These are phyloP conservation scores for Drosophila algonquin DNA, from an alignment of 2,888 invertebrate genomes.

Conservation along the genomic window DNA sequence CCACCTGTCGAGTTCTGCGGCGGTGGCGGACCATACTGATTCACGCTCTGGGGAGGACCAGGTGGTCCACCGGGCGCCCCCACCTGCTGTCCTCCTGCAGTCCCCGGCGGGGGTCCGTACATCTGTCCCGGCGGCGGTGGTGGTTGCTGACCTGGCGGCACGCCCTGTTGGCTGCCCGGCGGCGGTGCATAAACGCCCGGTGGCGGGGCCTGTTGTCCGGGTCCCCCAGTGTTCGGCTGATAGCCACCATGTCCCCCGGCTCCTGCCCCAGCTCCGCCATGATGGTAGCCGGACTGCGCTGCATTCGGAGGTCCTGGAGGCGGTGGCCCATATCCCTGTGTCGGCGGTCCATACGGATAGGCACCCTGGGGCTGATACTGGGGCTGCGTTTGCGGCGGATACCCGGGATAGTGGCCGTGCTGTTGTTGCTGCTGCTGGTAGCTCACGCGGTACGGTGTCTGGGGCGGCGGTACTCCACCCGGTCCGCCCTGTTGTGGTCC, in stretches of 20 bases:
- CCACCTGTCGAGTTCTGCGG: conserved; percentile 68
- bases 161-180: conserved; percentile 81
- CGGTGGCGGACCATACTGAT: conserved; percentile 74
- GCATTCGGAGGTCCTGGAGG: conserved; percentile 86
- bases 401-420: conserved; percentile 85
- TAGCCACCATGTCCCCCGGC: conserved; percentile 84
- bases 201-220: conserved; percentile 84
- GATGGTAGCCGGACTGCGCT: conserved; percentile 85
- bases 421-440: conserved; percentile 85
- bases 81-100: conserved; percentile 84
- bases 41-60: conserved; percentile 74
- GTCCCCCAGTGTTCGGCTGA: conserved; percentile 83
- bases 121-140: conserved; percentile 83
- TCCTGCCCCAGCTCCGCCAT: conserved; percentile 82
- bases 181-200: conserved; percentile 84
- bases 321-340: conserved; percentile 84
- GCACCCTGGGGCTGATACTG: conserved; percentile 86
- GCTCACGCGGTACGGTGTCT: conserved; percentile 85
- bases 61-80: conserved; percentile 84
- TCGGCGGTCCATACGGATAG: conserved; percentile 85
- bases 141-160: conserved; percentile 81
- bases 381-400: conserved; percentile 85
- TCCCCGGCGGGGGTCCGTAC: conserved; percentile 81
- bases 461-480: conserved; percentile 86
- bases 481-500: conserved; percentile 84